phyloP scores from a whole-genome alignment of 2,888 invertebrate genomes.

The Aromia moschata region DNA sequence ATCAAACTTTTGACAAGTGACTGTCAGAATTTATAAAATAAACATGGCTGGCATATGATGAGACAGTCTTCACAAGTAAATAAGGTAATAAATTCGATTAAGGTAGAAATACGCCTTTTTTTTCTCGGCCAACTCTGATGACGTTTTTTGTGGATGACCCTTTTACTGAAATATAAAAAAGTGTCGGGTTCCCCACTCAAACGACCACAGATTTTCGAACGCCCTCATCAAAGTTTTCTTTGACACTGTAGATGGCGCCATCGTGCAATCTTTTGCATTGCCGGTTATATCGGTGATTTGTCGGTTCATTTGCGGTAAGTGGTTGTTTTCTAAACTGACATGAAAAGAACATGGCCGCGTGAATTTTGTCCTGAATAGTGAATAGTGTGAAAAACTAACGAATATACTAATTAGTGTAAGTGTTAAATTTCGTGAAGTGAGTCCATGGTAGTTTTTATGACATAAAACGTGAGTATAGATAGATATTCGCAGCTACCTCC shows the following conservation, averaged over 20 bases:
- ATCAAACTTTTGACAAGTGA: too few relatives aligned
- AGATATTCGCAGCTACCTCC: slow-evolving; percentile 21
- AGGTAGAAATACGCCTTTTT: too few relatives aligned
- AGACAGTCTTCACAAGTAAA: too few relatives aligned
- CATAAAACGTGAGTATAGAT: slow-evolving; percentile 37
- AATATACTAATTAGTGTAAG: slow-evolving; percentile 33
- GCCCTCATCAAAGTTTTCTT: too few relatives aligned
- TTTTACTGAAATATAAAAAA: too few relatives aligned
- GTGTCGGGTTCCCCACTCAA: too few relatives aligned
- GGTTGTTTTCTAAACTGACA: slow-evolving; percentile 29
- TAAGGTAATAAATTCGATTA: too few relatives aligned
- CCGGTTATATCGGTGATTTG: slow-evolving; percentile 4
- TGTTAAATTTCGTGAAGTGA: slow-evolving; percentile 32
- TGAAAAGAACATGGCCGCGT: slow-evolving; percentile 41
- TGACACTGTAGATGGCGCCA: neutral
- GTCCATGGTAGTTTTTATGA: slow-evolving; percentile 40
- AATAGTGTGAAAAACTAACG: slow-evolving; percentile 28
- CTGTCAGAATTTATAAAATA: too few relatives aligned
- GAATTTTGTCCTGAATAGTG: slow-evolving; percentile 37
- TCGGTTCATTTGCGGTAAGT: neutral
- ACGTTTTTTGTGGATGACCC: too few relatives aligned
- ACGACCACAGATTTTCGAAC: too few relatives aligned
- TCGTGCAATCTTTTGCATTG: neutral
- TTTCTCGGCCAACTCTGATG: too few relatives aligned
- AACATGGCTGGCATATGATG: too few relatives aligned